These are phyloP conservation scores for Aurelia coerulea DNA, from an alignment of 30 jellyfish, hydroid and myxozoan genomes.

Conservation along the genomic window DNA sequence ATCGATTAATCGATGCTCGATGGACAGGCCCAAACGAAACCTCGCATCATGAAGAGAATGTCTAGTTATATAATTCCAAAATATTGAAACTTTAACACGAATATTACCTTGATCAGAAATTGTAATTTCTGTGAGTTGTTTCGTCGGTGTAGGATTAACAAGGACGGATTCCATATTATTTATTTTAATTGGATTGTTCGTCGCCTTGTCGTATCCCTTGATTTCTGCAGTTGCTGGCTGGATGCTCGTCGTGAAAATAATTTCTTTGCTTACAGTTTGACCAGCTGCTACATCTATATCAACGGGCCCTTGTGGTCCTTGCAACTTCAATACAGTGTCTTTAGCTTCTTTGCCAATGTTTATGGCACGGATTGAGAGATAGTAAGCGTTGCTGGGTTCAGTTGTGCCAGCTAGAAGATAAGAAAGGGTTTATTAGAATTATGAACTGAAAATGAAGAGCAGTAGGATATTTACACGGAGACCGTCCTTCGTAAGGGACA, in stretches of 20 bases:
- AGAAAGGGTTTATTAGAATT: background rate
- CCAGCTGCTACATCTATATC: conserved; percentile 65
- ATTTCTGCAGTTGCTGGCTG: conserved; percentile 73
- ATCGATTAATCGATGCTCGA: too few relatives aligned
- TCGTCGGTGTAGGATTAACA: conserved; percentile 50
- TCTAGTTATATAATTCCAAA: too few relatives aligned
- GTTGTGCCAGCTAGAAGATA: conserved; percentile 28
- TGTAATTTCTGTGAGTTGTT: conserved; percentile 35
- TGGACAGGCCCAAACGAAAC: too few relatives aligned
- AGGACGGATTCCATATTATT: conserved; percentile 43
- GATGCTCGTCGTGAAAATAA: conserved; percentile 39
- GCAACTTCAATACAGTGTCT: conserved; percentile 38
- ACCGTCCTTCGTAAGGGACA: too few relatives aligned
- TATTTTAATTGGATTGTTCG: conserved; percentile 17
- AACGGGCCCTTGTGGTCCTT: conserved; percentile 59
- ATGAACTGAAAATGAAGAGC: too few relatives aligned
- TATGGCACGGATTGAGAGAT: conserved; percentile 46
- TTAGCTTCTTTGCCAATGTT: conserved; percentile 47
- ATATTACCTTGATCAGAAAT: conserved; percentile 43
- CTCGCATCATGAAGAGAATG: too few relatives aligned
- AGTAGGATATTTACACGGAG: too few relatives aligned
- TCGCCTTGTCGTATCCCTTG: conserved; percentile 58
- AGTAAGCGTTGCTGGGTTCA: conserved; percentile 24
- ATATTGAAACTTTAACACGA: background rate
- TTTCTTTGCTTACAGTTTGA: conserved; percentile 36